Evolutionary conservation across 2,888 invertebrate species (phyloP), one percentile per base, ranked within the genome.

Genomic region (Prosapia bicincta): DNA sequence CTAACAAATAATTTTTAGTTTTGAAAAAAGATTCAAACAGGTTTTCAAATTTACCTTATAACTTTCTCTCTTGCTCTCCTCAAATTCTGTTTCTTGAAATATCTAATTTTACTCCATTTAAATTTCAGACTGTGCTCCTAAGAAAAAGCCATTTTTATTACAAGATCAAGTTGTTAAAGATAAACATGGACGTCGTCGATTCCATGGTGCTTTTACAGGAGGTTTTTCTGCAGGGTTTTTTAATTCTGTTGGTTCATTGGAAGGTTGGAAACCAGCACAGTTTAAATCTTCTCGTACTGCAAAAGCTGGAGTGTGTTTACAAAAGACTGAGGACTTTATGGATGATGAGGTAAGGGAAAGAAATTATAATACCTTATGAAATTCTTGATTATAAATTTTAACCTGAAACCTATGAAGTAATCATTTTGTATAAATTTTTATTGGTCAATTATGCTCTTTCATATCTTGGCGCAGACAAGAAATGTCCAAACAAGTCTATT

Each of bases 161-260:
- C 91, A 93, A 84, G 98, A 99, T 82, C 97, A 98, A 85, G 91
- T 92, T 81, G 98, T 95, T 0, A 92, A 91, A 71, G 98, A 99
- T 84, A 92, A 91, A 30, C 92, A 95, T 83, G 99, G 98, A 0
- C 88, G 94, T 76, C 88, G 96, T 9, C 86, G 99, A 81, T 99
- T 99, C 85, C 99, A 99, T 85, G 99, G 99, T 7, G 99, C 99
- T 0, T 99, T 99, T 83, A 99, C 99, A 0, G 99, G 99, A 0
- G 97, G 95, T 1, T 99, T 99, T 84, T 97, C 98, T 15, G 99
- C 99, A 0, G 99, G 99, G 0, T 98, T 95, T 83, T 98, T 94
- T 83, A 99, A 99, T 83, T 93, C 97, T 0, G 99, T 99, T 24
- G 99, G 98, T 0, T 94, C 97, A 0, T 90, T 94, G 79, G 98